A percentile compares a stretch with the other conserved stretches of the same genome.
Evolutionary conservation across 35 echinoderm and acorn worm species (phyloP).

Genomic region (Patiria miniata): DNA sequence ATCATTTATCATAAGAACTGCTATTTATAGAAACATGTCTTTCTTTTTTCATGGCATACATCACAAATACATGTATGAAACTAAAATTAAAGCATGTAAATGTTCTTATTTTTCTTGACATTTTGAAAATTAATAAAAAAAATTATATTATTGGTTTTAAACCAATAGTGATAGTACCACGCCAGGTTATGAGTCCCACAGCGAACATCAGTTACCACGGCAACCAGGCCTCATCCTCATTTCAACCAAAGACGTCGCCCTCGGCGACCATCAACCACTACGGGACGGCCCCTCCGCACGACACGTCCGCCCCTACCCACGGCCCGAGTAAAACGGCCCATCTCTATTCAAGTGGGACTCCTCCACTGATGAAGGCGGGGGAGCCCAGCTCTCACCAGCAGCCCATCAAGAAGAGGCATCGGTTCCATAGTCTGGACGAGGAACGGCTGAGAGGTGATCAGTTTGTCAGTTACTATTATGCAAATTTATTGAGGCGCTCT

Average conservation of each 20-base stretch:
- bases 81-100: too few species aligned
- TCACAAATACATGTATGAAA: too few species aligned
- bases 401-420: constrained; percentile 80
- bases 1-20: too few species aligned
- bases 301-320: neutral
- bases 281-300: constrained; percentile 42
- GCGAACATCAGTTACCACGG: constrained; percentile 43
- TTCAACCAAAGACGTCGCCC: constrained; percentile 59
- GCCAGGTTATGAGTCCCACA: constrained; percentile 35
- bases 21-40: too few species aligned
- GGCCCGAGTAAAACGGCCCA: constrained; percentile 14
- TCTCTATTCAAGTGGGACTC: constrained; percentile 10
- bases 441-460: constrained; percentile 35
- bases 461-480: neutral
- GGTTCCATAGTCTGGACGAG: constrained; percentile 84
- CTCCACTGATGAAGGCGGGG: constrained; percentile 21
- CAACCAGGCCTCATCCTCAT: constrained; percentile 30
- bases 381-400: constrained; percentile 62
- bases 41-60: too few species aligned
- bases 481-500: too few species aligned
- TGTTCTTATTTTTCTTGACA: too few species aligned
- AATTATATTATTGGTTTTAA: neutral
- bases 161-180: constrained; percentile 49
- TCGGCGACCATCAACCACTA: constrained; percentile 80
- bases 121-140: too few species aligned